Conservation (phyloP, 2,797 vertebrate species). For the Pseudochaenichthys georgianus region DNA sequence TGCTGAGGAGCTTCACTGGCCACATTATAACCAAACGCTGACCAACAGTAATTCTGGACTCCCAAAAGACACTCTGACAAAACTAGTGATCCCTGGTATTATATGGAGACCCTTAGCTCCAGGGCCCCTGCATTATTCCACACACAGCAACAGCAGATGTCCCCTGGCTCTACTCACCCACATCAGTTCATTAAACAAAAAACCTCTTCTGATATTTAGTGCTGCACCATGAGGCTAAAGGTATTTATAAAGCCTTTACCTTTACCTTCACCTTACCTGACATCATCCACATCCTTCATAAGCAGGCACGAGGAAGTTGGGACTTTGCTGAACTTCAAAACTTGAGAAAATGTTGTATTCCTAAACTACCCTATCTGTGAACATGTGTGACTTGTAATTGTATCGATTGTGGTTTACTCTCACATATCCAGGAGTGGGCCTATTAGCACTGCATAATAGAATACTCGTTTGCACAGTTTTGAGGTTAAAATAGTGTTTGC, state of each 20-base stretch:
- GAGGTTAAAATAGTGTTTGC: background rate
- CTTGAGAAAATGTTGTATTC: conserved; percentile 22
- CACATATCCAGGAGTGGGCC: background rate
- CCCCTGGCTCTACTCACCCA: background rate
- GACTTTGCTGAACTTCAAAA: conserved; percentile 56
- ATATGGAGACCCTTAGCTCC: background rate
- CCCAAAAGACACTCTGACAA: background rate
- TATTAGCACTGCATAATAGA: background rate
- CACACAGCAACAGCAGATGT: conserved; percentile 1
- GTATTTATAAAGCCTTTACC: background rate
- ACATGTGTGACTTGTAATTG: conserved; percentile 34
- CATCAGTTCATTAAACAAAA: background rate
- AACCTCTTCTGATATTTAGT: background rate
- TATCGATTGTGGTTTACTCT: conserved; percentile 11
- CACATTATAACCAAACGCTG: background rate
- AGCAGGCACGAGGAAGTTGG: conserved; percentile 15
- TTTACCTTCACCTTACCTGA: conserved; percentile 1
- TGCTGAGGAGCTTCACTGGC: background rate
- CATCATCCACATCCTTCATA: conserved; percentile 10
- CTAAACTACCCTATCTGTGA: background rate
- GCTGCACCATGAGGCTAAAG: conserved; percentile 1
- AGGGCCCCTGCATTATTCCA: background rate
- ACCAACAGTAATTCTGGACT: background rate
- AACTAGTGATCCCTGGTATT: background rate
- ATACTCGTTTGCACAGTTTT: background rate